Evolutionary conservation across 1,140 invertebrate genomes (phyloP).

Genomic region (Musca domestica): DNA sequence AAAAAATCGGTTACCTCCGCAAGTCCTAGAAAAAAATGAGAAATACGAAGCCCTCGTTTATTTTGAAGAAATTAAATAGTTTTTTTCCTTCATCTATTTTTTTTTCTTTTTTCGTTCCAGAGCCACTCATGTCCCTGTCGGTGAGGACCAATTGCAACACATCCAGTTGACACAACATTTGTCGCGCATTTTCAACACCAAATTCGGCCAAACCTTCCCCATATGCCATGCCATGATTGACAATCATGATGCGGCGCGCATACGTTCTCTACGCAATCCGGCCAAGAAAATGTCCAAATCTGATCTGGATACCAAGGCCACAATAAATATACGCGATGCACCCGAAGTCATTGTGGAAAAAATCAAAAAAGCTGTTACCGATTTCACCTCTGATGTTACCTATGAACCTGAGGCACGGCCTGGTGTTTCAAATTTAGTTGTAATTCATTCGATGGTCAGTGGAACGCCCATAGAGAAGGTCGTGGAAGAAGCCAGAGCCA

Average conservation of each 20-base stretch:
- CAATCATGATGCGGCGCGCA: constrained; percentile 62
- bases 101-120: constrained; percentile 53
- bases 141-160: constrained; percentile 92
- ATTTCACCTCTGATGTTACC: constrained; percentile 80
- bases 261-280: constrained; percentile 82
- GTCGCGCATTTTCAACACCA: constrained; percentile 76
- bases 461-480: constrained; percentile 70
- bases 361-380: constrained; percentile 89
- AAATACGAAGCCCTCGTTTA: neutral
- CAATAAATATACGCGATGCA: constrained; percentile 79
- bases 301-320: constrained; percentile 70
- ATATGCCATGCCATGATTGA: constrained; percentile 65
- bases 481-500: constrained; percentile 62
- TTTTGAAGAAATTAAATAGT: neutral
- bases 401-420: constrained; percentile 77
- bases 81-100: neutral
- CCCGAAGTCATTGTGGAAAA: constrained; percentile 77
- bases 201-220: constrained; percentile 75
- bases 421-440: constrained; percentile 85
- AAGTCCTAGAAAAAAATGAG: neutral
- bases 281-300: constrained; percentile 98
- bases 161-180: constrained; percentile 85
- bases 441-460: constrained; percentile 76
- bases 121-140: constrained; percentile 90
- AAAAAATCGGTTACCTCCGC: neutral